Percentiles rank a stretch among this genome's conserved stretches.
Evolutionary conservation across 2,888 invertebrate species (phyloP).

Genomic region (Caenorhabditis panamensis): DNA sequence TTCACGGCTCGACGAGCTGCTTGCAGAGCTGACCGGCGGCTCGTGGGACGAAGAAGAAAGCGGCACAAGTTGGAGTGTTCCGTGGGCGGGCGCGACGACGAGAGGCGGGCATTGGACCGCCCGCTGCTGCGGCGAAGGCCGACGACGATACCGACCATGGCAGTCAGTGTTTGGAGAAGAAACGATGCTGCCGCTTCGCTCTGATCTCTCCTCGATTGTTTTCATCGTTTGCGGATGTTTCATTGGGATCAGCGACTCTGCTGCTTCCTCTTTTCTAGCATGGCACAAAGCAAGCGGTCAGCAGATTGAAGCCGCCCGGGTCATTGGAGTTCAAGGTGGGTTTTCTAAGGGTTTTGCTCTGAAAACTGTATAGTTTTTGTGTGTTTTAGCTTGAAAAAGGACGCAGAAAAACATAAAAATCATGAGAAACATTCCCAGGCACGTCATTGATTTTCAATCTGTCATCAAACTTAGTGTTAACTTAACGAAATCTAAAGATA

Average conservation of each 20-base stretch:
- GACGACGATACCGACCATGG: slow-evolving; percentile 11
- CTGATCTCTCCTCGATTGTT: slow-evolving; percentile 14
- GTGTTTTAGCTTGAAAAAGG: too few relatives aligned
- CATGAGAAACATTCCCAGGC: too few relatives aligned
- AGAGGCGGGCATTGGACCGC: slow-evolving; percentile 60
- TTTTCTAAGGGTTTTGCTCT: background rate
- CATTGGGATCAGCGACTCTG: slow-evolving; percentile 13
- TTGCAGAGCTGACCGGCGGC: slow-evolving; percentile 47
- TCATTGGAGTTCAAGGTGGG: slow-evolving; percentile 53
- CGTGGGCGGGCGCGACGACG: slow-evolving; percentile 61
- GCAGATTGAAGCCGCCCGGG: slow-evolving; percentile 45
- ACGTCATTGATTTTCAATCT: slow-evolving; percentile 39
- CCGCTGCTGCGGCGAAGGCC: too few relatives aligned
- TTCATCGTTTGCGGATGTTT: slow-evolving; percentile 19
- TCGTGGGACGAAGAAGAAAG: slow-evolving; percentile 25
- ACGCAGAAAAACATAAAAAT: too few relatives aligned
- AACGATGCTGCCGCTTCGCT: slow-evolving; percentile 15
- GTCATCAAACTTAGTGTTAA: background rate
- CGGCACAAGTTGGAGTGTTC: slow-evolving; percentile 58
- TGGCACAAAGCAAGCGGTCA: slow-evolving; percentile 50
- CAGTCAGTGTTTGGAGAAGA: slow-evolving; percentile 38
- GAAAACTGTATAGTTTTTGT: too few relatives aligned
- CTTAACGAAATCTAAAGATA: too few relatives aligned
- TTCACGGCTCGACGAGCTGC: slow-evolving; percentile 50
- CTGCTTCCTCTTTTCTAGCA: slow-evolving; percentile 41